Evolutionary conservation across 2,888 invertebrate genomes (phyloP), one percentile per base, ranked within the genome.

Genomic region (Melanostoma mellinum): DNA sequence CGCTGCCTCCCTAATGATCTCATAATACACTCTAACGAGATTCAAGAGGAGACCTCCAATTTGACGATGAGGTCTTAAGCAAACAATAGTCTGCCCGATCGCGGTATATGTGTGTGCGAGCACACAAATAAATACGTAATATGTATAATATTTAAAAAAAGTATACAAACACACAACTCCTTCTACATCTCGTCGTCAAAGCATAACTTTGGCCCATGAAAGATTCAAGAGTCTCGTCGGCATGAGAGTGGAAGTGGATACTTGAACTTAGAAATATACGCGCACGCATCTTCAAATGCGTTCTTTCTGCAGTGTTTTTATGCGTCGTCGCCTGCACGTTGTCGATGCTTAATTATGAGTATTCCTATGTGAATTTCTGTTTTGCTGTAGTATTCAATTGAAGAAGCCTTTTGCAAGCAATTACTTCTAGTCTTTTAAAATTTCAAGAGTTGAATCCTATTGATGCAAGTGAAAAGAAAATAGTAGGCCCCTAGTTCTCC

Each of bases 1-100:
- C 30, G 68, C 72, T 56, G 56, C 76, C 78, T 75, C 61, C 74
- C 84, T 84, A 84, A 84, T 84, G 84, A 84, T 79, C 84, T 84
- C 79, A 84, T 84, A 84, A 84, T 84, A 84, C 67, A 84, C 84
- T 84, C 72, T 79, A 75, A 84, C 84, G 79, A 84, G 84, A 78
- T 79, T 84, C 84, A 79, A 79, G 84, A 74, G 84, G 67, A 75
- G 78, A 71, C 67, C 79, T 84, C 75, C 84, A 84, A 79, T 63
- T 84, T 74, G 79, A 84, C 63, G 84, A 67, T 79, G 84, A 79
- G 74, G 78, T 74, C 79, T 84, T 84, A 60, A 79, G 69, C 67
- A 84, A 84, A 84, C 84, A 84, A 84, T 71, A 84, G 84, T 78
- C 75, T 69, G 56, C 81, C 71, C 75, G 60, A 63, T 74, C 56